phyloP scores from a whole-genome alignment of 2,888 invertebrate species.

The Ephialtes manifestator region DNA sequence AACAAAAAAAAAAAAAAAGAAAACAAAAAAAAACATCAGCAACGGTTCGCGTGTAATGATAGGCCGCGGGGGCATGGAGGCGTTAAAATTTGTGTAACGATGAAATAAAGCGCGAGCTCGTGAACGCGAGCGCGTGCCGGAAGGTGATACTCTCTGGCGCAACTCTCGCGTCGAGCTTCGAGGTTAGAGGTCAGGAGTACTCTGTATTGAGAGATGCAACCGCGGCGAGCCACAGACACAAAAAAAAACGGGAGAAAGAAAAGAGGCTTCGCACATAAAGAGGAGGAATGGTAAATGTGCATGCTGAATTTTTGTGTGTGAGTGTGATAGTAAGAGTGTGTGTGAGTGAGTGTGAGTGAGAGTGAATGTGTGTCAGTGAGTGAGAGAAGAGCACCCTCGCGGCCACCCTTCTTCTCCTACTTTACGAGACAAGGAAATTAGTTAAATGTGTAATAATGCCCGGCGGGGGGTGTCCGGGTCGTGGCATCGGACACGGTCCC shows the following conservation, averaged over 20 bases:
- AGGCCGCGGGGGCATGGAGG: slow-evolving; percentile 28
- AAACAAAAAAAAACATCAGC: not conserved
- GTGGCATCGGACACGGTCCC: slow-evolving; percentile 68
- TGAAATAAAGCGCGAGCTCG: slow-evolving; percentile 47
- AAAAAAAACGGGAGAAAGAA: slow-evolving; percentile 15
- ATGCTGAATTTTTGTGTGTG: too few relatives aligned
- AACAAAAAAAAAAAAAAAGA: too few relatives aligned
- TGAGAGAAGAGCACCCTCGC: slow-evolving; percentile 54
- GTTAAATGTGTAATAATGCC: slow-evolving; percentile 83
- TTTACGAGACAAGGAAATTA: slow-evolving; percentile 84
- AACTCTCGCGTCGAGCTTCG: slow-evolving; percentile 20
- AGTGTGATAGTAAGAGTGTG: too few relatives aligned
- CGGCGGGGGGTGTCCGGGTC: slow-evolving; percentile 75
- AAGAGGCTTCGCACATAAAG: not conserved
- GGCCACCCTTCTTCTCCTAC: slow-evolving; percentile 74
- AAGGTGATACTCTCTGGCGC: slow-evolving; percentile 38
- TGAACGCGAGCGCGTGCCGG: slow-evolving; percentile 49
- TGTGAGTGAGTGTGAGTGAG: too few relatives aligned
- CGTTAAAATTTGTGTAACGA: slow-evolving; percentile 63
- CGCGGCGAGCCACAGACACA: slow-evolving; percentile 12
- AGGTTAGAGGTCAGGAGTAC: slow-evolving; percentile 54
- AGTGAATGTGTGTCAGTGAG: slow-evolving; percentile 33
- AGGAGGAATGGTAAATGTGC: not conserved
- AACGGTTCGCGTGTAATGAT: slow-evolving; percentile 23
- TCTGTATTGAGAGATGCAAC: slow-evolving; percentile 58